Conservation (phyloP, 2,113 vertebrate species). For the Orthonyx spaldingii region DNA sequence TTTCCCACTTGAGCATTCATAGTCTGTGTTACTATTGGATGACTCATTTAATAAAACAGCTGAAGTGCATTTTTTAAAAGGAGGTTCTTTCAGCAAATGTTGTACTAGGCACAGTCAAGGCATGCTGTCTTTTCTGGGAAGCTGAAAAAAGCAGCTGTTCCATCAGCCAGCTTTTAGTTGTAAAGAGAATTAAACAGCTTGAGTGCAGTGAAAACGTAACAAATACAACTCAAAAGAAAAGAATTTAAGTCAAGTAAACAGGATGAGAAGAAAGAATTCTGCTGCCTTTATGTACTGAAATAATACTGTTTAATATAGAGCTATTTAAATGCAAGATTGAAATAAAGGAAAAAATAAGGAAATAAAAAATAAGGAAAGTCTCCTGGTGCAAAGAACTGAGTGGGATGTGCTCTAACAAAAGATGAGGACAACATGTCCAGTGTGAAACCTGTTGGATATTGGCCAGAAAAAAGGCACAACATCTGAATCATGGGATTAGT, state of each 20-base stretch:
- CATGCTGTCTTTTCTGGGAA: not conserved
- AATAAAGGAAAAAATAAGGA: not conserved
- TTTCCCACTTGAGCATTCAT: not conserved
- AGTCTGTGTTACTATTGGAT: not conserved
- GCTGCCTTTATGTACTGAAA: not conserved
- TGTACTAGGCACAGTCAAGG: not conserved
- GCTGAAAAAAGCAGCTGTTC: not conserved
- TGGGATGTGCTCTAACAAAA: not conserved
- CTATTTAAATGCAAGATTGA: not conserved
- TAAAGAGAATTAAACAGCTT: not conserved
- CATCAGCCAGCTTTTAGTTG: not conserved
- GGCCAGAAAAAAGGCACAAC: not conserved
- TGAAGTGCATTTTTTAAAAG: not conserved
- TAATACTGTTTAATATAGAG: not conserved
- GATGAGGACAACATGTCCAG: not conserved
- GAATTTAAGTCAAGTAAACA: not conserved
- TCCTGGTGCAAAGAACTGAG: not conserved
- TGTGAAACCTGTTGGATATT: not conserved
- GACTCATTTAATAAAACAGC: conserved; percentile 12
- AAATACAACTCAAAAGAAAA: not conserved
- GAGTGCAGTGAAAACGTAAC: not conserved
- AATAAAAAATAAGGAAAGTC: not conserved
- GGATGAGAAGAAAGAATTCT: not conserved
- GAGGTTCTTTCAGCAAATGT: not conserved
- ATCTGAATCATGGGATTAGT: not conserved